phyloP scores from a whole-genome alignment of 2,113 vertebrate genomes.

The Mus spicilegus region DNA sequence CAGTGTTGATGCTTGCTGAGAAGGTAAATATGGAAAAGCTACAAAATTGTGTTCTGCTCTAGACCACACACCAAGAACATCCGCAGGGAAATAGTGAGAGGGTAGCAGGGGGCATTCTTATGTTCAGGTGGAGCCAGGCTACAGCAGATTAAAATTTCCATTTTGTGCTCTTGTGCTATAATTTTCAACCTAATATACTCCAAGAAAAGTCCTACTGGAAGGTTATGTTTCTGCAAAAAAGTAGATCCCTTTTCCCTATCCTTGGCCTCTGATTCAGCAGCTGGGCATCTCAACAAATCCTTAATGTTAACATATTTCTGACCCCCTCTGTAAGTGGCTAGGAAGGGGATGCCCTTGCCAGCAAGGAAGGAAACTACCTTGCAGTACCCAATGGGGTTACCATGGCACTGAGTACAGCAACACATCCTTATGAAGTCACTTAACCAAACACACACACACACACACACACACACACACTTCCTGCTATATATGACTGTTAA shows the following conservation, averaged over 20 bases:
- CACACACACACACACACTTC: neutral
- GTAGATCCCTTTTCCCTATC: neutral
- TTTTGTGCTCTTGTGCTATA: neutral
- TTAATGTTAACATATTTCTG: neutral
- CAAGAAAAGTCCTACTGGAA: neutral
- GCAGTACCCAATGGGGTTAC: accelerated
- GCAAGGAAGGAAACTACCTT: neutral
- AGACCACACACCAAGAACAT: neutral
- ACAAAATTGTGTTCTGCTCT: neutral
- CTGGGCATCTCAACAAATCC: accelerated
- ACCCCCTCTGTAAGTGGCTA: neutral
- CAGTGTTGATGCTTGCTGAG: neutral
- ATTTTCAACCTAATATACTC: neutral
- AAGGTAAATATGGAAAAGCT: conserved; percentile 8
- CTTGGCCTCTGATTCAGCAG: neutral
- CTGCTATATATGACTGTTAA: neutral
- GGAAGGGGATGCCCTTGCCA: neutral
- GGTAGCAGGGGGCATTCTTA: neutral
- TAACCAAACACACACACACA: neutral
- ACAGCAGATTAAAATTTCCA: neutral
- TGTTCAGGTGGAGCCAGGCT: neutral
- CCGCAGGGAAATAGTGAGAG: neutral
- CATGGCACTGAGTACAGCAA: neutral
- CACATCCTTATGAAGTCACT: neutral
- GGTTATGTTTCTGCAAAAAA: neutral